Conservation (phyloP, 2,113 vertebrate genomes). For the Thalassoma bifasciatum region DNA sequence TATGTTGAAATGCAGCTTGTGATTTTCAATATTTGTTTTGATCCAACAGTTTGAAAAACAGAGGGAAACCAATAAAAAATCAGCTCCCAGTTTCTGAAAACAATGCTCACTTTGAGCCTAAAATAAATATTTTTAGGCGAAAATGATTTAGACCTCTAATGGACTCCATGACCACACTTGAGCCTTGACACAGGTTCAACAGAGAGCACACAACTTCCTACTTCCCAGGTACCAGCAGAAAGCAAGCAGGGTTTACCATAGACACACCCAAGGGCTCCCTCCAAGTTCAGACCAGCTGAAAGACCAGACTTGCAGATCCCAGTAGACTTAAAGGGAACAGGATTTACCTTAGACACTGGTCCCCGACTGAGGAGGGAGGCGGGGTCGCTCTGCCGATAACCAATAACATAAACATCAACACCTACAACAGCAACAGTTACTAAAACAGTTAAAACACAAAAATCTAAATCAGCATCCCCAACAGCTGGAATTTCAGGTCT, state of each 20-base stretch:
- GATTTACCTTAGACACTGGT: constrained; percentile 2
- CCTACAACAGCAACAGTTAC: too few relatives aligned
- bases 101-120: too few relatives aligned
- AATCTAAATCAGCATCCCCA: too few relatives aligned
- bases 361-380: neutral
- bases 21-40: too few relatives aligned
- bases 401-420: neutral
- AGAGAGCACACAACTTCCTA: neutral
- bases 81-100: too few relatives aligned
- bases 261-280: neutral
- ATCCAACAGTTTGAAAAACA: too few relatives aligned
- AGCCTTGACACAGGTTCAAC: neutral
- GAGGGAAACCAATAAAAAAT: too few relatives aligned
- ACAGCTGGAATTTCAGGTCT: neutral
- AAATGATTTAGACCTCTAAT: neutral
- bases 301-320: neutral
- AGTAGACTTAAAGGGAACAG: neutral
- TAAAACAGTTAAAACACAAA: too few relatives aligned
- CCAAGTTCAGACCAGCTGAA: neutral
- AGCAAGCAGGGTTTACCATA: neutral
- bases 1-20: too few relatives aligned
- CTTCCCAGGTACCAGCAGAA: neutral
- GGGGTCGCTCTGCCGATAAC: constrained; percentile 1
- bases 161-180: neutral
- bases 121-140: too few relatives aligned